Evolutionary conservation across 2,113 vertebrate genomes (phyloP), one percentile per base, ranked within the genome.

Genomic region (Peromyscus leucopus): DNA sequence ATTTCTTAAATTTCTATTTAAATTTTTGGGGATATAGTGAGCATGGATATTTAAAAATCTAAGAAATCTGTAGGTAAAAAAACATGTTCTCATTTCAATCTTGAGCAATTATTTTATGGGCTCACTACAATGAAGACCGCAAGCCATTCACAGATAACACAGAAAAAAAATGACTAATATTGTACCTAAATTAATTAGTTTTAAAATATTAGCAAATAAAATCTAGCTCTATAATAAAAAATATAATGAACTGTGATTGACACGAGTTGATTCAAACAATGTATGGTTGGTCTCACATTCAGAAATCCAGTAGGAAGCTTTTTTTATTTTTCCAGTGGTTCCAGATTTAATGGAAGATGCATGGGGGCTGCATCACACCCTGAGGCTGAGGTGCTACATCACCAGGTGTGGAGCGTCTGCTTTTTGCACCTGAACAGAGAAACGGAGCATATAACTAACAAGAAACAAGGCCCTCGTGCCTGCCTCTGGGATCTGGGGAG

Each of bases 321-420:
- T 42, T 42, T 42, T 42, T 42, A n/a, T n/a, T 42, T 42, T 3
- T 4, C 42, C 48, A 92, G 94, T 89, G 89, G 96, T 97, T 98
- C 93, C n/a, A 36, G 93, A 74, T 98, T 98, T 98, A 98, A 98
- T 98, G 17, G 28, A 87, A 85, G 95, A 39, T 61, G 31, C 15
- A 1, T 7, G 61, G 91, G 86, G 3, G n/a, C 96, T n/a, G 91
- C 48, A 24, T 26, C 46, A 76, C 7, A 26, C 67, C 61, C 42
- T 42, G 39, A 42, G 83, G 79, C 42, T 36, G 22, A 4, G 51
- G 33, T 39, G 17, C 69, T 28, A 76, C 42, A 57, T 17, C 39
- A 39, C 55, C 31, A 46, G 15, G 63, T 36, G 21, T 46, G 11
- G 17, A 24, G 33, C 42, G 1, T 55, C 22, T 42, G 69, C 57